Conservation (phyloP, 2,113 vertebrate species). For the Merops nubicus region DNA sequence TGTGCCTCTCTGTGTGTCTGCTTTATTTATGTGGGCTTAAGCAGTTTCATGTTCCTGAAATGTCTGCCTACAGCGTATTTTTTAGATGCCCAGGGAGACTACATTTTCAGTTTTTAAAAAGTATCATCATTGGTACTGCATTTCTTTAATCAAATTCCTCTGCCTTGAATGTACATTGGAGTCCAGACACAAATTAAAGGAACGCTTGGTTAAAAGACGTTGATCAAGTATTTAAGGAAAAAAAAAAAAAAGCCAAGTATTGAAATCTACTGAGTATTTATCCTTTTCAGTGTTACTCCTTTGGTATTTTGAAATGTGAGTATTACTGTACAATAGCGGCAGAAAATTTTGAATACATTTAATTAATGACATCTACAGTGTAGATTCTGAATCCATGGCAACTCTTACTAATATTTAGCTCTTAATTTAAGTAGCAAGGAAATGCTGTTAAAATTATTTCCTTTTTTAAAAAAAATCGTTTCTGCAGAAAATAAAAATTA, state of each 20-base stretch:
- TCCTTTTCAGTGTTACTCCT: neutral
- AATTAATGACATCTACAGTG: neutral
- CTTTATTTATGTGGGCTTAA: neutral
- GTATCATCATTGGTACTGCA: neutral
- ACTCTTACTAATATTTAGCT: neutral
- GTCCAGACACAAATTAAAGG: neutral
- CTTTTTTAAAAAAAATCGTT: neutral
- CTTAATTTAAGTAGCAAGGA: neutral
- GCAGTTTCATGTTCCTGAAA: neutral
- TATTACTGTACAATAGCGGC: neutral
- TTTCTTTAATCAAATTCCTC: neutral
- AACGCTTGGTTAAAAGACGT: neutral
- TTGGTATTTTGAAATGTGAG: neutral
- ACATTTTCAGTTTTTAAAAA: neutral
- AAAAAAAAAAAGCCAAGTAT: accelerated
- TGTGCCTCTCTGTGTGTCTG: neutral
- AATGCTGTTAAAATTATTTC: neutral
- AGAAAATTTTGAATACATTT: neutral
- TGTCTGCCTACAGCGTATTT: accelerated
- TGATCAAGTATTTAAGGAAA: neutral
- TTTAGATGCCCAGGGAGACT: neutral
- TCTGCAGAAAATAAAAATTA: neutral
- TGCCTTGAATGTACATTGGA: neutral
- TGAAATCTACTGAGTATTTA: neutral
- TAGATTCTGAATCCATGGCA: neutral